A percentile compares a stretch with the other conserved stretches of the same genome.
phyloP scores from a whole-genome alignment of 2,113 vertebrate species.

The Tympanuchus pallidicinctus region DNA sequence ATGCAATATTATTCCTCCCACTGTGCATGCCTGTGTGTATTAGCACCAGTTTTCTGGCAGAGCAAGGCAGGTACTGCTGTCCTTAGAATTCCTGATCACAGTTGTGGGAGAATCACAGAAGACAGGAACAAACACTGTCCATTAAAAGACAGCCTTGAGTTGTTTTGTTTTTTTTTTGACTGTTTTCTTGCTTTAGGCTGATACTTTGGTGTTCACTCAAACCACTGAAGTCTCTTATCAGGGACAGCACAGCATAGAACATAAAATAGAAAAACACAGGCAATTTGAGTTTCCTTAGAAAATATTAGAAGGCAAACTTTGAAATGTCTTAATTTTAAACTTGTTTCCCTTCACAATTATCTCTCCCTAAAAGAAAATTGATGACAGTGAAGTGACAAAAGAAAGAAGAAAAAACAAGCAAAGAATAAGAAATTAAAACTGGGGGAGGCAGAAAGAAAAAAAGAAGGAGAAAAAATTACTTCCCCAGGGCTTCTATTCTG shows the following conservation, averaged over 20 bases:
- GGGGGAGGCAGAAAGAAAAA: neutral
- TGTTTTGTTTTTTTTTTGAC: neutral
- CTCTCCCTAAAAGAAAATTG: neutral
- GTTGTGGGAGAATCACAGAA: neutral
- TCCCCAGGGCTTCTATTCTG: neutral
- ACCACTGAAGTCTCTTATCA: conserved; percentile 68
- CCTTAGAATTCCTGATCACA: conserved; percentile 62
- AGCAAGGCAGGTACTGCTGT: neutral
- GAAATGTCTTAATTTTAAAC: conserved; percentile 36
- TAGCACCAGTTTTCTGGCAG: neutral
- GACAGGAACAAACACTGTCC: conserved; percentile 49
- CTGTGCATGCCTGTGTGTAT: neutral
- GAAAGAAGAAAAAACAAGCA: accelerated
- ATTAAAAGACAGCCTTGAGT: conserved; percentile 61
- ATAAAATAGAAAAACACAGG: conserved; percentile 25
- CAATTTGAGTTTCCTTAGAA: conserved; percentile 31
- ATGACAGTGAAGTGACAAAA: neutral
- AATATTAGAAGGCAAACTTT: neutral
- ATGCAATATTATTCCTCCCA: neutral
- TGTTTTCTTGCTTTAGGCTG: conserved; percentile 49
- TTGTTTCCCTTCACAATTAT: conserved; percentile 12
- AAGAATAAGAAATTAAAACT: neutral
- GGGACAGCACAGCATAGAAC: conserved; percentile 41
- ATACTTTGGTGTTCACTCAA: conserved; percentile 55
- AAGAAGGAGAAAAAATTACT: neutral